Conservation (phyloP, 1,140 invertebrate species). For the Platorchestia sp. region DNA sequence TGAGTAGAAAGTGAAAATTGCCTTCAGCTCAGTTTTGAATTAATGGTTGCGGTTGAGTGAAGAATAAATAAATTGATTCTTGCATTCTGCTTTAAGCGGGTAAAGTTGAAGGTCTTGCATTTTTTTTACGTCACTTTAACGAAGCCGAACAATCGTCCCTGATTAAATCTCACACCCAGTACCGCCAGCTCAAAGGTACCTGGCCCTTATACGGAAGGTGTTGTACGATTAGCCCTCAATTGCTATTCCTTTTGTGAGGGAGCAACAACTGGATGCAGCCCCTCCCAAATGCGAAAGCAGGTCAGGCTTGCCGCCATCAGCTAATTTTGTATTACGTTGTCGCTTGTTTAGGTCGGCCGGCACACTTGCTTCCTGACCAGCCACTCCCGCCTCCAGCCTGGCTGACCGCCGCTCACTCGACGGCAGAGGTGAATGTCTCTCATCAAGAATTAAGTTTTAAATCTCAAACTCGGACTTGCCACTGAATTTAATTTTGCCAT, state of each 20-base stretch:
- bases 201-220: not conserved
- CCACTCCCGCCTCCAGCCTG: not conserved
- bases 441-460: too few species aligned
- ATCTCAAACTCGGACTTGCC: too few species aligned
- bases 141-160: not conserved
- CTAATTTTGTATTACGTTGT: not conserved
- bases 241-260: not conserved
- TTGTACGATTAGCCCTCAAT: not conserved
- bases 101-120: not conserved
- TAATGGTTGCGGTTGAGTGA: not conserved
- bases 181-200: not conserved
- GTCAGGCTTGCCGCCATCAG: not conserved
- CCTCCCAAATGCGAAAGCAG: conserved; percentile 25
- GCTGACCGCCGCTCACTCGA: too few species aligned
- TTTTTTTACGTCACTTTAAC: not conserved
- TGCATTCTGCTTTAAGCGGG: not conserved
- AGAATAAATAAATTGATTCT: not conserved
- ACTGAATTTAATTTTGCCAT: too few species aligned
- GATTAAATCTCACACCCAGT: not conserved
- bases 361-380: not conserved
- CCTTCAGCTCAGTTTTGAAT: not conserved
- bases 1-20: not conserved
- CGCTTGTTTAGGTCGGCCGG: not conserved
- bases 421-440: not conserved
- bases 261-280: not conserved